These are phyloP conservation scores for Brevimyrus niger DNA, from an alignment of 2,113 vertebrate genomes.

Conservation along the genomic window DNA sequence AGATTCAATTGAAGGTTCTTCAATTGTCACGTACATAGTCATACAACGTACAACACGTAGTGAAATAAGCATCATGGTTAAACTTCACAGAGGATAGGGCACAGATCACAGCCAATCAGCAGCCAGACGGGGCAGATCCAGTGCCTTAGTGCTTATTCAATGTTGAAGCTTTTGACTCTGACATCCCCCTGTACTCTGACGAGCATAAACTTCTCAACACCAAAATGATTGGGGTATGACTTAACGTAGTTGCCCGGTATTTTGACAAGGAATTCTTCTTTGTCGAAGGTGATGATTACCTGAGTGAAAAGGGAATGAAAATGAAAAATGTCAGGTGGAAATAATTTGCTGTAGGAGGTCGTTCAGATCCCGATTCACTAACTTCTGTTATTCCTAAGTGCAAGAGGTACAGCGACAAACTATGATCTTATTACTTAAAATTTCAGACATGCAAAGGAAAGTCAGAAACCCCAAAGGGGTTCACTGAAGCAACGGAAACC, in stretches of 20 bases:
- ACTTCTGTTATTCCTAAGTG: not conserved
- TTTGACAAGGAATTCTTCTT: constrained; percentile 53
- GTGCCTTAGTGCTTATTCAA: constrained; percentile 41
- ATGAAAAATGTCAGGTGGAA: not conserved
- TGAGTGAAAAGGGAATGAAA: constrained; percentile 23
- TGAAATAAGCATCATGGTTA: not conserved
- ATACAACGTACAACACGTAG: too few relatives aligned
- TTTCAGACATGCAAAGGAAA: too few relatives aligned
- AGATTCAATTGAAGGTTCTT: too few relatives aligned
- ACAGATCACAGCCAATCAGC: not conserved
- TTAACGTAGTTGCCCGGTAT: constrained; percentile 52
- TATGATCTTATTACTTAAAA: too few relatives aligned
- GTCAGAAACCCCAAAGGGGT: too few relatives aligned
- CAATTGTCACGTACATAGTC: too few relatives aligned
- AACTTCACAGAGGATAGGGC: not conserved
- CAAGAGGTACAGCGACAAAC: too few relatives aligned
- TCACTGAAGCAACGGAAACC: too few relatives aligned
- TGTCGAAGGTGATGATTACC: constrained; percentile 55
- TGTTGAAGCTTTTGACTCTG: constrained; percentile 47
- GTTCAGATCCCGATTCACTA: not conserved
- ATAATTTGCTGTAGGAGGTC: not conserved
- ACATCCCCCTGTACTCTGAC: constrained; percentile 47
- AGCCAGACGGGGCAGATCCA: not conserved
- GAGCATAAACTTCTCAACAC: constrained; percentile 53
- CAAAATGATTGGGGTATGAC: constrained; percentile 58